Base-by-base conservation (phyloP, 2,113 vertebrate genomes). In the Eudyptes chrysolophus region DNA sequence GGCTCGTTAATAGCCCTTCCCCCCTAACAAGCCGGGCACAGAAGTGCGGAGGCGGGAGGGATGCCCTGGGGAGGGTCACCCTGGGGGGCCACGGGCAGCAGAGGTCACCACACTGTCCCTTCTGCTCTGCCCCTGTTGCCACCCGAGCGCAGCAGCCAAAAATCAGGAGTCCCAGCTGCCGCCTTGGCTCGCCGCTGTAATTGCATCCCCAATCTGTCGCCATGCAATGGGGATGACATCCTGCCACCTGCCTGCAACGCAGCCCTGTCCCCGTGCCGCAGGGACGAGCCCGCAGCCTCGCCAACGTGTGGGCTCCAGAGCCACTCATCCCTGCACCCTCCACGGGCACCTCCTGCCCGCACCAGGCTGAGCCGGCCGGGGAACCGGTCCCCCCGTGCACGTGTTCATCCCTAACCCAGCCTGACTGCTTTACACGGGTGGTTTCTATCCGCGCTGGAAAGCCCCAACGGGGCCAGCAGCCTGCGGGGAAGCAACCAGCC, bases 341-440 rank as follows among this genome's bases (percentile, higher is more conserved):
- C 70, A 24, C 1, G 11, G 75, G 44, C 52, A 44, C n/a, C 65
- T 71, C 55, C 54, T 11, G 75, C 34, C 75, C 15, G 2, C 18
- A 22, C 68, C 22, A 12, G 44, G 15, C 24, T 0, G 2, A 61
- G 38, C 21, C 2, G 1, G 29, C 9, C 0, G 1, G 38, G 29
- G 17, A 61, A 36, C 32, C 10, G 3, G n/a, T 10, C 10, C 46
- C 24, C 16, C 5, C 1, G 4, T 6, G 32, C 19, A 38, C 6
- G 1, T 7, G 16, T 10, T 9, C 42, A 19, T 5, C 57, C 62
- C 57, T 0, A 5, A 4, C 64, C 40, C 75, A 18, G 40, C 36
- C 68, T 4, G 16, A 9, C 1, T 3, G 8, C 81, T 54, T n/a
- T 6, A 2, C 60, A 0, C 0, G 7, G 49, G 15, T 1, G 48